phyloP scores from a whole-genome alignment of 2,797 vertebrate species.

The Poecilia picta region DNA sequence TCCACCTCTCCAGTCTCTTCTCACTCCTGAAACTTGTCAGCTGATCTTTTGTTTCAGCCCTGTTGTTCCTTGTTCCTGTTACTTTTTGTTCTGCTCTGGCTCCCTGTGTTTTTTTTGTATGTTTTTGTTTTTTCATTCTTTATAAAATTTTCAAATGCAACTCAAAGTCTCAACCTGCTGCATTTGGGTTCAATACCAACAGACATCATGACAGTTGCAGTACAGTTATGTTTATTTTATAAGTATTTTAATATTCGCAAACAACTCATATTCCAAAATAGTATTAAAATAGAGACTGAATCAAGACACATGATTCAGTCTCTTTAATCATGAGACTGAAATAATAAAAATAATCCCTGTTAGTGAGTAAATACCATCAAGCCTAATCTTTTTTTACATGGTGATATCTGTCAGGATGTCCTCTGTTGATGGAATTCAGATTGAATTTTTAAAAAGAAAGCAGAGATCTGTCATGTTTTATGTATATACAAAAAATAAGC shows the following conservation, averaged over 20 bases:
- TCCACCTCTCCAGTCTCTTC: no score
- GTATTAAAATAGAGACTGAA: not conserved
- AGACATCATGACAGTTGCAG: not conserved
- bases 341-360: constrained; percentile 5
- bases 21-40: no score
- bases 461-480: constrained; percentile 67
- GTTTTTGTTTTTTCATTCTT: no score
- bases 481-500: constrained; percentile 68
- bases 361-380: constrained; percentile 32
- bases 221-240: not conserved
- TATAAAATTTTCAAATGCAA: no score
- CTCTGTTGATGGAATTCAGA: constrained; percentile 36
- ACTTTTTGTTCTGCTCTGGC: no score
- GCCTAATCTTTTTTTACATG: constrained; percentile 20
- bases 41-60: no score
- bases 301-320: no score
- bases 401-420: constrained; percentile 13
- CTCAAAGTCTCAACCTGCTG: no score
- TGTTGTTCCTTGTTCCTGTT: no score
- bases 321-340: constrained; percentile 4
- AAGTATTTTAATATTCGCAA: not conserved
- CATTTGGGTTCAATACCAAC: no score
- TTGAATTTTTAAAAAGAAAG: constrained; percentile 41
- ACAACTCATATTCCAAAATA: not conserved
- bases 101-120: no score